phyloP scores from a whole-genome alignment of 1,140 invertebrate genomes.

The Achroia grisella region DNA sequence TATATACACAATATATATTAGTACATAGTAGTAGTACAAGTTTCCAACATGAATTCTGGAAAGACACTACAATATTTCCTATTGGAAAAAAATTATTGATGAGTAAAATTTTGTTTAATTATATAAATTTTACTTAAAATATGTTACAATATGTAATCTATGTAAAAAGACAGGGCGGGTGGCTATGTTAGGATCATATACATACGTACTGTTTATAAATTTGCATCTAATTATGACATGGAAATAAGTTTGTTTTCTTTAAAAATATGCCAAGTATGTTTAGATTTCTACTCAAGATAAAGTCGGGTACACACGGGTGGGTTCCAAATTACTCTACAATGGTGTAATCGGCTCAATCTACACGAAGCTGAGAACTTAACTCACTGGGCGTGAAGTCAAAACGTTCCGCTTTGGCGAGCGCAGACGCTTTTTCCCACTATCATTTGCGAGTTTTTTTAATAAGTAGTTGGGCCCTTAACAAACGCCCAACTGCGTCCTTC shows the following conservation, averaged over 20 bases:
- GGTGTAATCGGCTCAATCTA: slow-evolving; percentile 46
- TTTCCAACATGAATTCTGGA: too few species aligned
- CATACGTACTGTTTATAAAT: not conserved
- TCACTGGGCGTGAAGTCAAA: slow-evolving; percentile 46
- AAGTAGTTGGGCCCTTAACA: slow-evolving; percentile 31
- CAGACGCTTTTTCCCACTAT: slow-evolving; percentile 55
- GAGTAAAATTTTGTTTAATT: too few species aligned
- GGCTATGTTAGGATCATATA: too few species aligned
- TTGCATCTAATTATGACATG: too few species aligned
- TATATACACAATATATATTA: too few species aligned
- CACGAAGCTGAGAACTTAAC: slow-evolving; percentile 28
- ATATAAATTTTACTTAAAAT: too few species aligned
- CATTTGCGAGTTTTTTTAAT: slow-evolving; percentile 30
- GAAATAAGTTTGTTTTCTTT: not conserved
- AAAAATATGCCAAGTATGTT: not conserved
- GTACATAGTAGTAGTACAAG: too few species aligned
- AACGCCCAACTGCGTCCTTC: slow-evolving; percentile 15
- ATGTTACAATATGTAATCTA: too few species aligned
- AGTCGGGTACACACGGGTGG: slow-evolving; percentile 18
- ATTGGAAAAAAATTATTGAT: too few species aligned
- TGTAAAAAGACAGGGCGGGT: too few species aligned
- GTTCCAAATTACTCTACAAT: slow-evolving; percentile 39
- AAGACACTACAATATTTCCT: too few species aligned
- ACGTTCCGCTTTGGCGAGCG: slow-evolving; percentile 43
- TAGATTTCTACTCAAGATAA: slow-evolving; percentile 30